These are phyloP conservation scores for Eugnorisma glareosa DNA, from an alignment of 2,888 invertebrate species.

Conservation along the genomic window DNA sequence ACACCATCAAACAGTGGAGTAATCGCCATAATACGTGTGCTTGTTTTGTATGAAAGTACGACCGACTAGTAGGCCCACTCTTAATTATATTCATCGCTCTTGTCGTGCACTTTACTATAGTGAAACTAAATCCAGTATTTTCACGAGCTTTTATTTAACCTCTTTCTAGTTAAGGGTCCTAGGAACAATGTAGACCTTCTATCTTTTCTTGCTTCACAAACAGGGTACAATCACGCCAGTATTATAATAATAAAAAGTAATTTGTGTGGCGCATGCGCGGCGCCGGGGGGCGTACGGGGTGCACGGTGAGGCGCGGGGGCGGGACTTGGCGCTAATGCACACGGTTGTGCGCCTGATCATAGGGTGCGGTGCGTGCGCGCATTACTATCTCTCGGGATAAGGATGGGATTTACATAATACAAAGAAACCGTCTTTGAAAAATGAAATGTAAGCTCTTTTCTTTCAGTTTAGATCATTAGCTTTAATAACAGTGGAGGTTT, in stretches of 20 bases:
- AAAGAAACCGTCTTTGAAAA: background rate
- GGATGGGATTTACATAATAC: conserved; percentile 32
- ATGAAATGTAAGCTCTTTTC: background rate
- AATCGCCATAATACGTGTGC: too few relatives aligned
- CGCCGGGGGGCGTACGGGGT: conserved; percentile 56
- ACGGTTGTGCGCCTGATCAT: conserved; percentile 74
- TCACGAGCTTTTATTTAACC: too few relatives aligned
- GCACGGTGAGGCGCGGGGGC: conserved; percentile 50
- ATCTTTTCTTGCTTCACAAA: background rate
- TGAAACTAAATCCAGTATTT: too few relatives aligned
- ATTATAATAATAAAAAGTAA: conserved; percentile 71
- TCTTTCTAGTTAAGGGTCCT: background rate
- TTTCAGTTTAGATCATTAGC: background rate
- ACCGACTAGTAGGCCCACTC: too few relatives aligned
- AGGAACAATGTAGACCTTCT: conserved; percentile 21
- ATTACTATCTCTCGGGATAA: conserved; percentile 48
- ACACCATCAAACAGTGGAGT: too few relatives aligned
- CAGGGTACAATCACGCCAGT: conserved; percentile 61
- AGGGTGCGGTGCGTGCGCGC: conserved; percentile 68
- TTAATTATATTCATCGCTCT: too few relatives aligned
- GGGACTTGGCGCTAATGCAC: conserved; percentile 72
- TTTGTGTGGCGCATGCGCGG: conserved; percentile 69
- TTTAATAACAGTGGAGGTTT: background rate
- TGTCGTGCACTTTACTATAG: background rate
- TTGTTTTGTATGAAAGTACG: too few relatives aligned